A percentile compares a stretch with the other conserved stretches of the same genome.
phyloP scores from a whole-genome alignment of 2,888 invertebrate species.

The Geotrupes spiniger region DNA sequence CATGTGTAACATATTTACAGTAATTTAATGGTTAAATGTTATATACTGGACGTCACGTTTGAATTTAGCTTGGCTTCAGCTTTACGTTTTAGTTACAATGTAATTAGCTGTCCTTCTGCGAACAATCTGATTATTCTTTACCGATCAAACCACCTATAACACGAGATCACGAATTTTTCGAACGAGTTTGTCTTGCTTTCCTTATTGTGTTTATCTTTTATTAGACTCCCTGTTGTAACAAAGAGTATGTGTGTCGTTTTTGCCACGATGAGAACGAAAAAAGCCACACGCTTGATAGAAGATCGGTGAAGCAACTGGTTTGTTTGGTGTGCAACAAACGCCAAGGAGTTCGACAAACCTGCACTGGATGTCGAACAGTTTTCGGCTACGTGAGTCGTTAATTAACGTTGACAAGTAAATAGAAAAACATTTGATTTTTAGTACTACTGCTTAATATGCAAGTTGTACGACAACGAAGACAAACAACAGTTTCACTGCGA shows the following conservation, averaged over 20 bases:
- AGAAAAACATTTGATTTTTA: conserved; percentile 38
- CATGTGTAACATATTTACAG: too few species aligned
- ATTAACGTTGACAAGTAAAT: not conserved
- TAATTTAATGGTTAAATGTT: too few species aligned
- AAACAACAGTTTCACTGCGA: conserved; percentile 83
- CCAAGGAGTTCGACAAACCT: conserved; percentile 70
- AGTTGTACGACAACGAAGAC: conserved; percentile 78
- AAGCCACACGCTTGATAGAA: conserved; percentile 74
- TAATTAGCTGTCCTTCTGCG: too few species aligned
- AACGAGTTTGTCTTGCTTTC: not conserved
- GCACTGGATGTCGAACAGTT: conserved; percentile 65
- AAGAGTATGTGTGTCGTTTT: conserved; percentile 76
- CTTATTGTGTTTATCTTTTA: conserved; percentile 33
- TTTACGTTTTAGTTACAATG: too few species aligned
- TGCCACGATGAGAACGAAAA: conserved; percentile 79
- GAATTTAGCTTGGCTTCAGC: too few species aligned
- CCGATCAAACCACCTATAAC: too few species aligned
- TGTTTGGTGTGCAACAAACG: conserved; percentile 71
- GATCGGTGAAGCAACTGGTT: conserved; percentile 70
- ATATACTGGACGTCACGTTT: too few species aligned
- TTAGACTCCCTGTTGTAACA: conserved; percentile 82
- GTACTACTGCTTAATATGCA: conserved; percentile 78
- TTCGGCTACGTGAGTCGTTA: conserved; percentile 66
- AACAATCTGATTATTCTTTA: too few species aligned
- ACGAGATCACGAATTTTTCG: too few species aligned